These are phyloP conservation scores for Pogonocichla stellata DNA, from an alignment of 2,113 vertebrate species.

Conservation along the genomic window DNA sequence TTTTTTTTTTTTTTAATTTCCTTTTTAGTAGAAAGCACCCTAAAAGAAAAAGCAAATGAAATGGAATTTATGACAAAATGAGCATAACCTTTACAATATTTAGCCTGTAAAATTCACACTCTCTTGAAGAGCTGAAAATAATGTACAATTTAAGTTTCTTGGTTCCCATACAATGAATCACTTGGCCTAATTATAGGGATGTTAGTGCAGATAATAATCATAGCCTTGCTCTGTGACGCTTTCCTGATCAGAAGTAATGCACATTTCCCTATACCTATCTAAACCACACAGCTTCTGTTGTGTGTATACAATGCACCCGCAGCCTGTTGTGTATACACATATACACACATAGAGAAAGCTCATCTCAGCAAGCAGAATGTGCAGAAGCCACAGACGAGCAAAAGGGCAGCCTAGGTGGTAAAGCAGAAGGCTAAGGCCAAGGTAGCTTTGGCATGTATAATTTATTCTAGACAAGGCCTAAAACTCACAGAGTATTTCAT, in stretches of 20 bases:
- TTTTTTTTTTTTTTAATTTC: background rate
- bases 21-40: background rate
- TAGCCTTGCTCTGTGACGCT: background rate
- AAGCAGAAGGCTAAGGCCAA: background rate
- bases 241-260: background rate
- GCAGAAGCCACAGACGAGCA: background rate
- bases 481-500: background rate
- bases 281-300: background rate
- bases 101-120: background rate
- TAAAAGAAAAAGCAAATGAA: background rate
- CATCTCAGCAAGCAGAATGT: background rate
- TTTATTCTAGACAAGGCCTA: background rate
- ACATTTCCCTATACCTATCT: background rate
- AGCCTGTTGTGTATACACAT: background rate
- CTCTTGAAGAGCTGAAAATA: background rate
- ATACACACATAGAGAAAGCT: background rate
- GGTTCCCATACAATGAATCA: background rate
- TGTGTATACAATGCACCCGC: background rate
- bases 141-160: background rate
- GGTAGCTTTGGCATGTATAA: background rate
- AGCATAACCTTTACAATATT: background rate
- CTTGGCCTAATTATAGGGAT: background rate
- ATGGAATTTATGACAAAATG: background rate
- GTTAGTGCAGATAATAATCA: background rate
- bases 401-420: background rate